Percentiles rank a stretch among this genome's conserved stretches.
Conservation (phyloP, 2,797 vertebrate species). For the Cuculus canorus region DNA sequence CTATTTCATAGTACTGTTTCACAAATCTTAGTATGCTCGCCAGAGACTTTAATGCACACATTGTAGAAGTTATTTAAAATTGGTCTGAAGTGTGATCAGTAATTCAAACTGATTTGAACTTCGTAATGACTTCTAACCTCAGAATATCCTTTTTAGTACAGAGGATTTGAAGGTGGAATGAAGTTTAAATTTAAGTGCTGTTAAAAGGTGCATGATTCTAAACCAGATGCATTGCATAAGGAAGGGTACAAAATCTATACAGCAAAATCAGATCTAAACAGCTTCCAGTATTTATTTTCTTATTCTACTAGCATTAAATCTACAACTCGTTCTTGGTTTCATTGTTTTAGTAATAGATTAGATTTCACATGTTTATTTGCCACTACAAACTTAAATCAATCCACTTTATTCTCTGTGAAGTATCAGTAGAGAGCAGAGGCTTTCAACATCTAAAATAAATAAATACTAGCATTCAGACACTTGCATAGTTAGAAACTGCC, state of each 20-base stretch:
- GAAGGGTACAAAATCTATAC: neutral
- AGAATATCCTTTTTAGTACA: neutral
- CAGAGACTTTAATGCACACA: neutral
- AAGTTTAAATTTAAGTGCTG: slow-evolving; percentile 11
- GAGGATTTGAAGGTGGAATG: slow-evolving; percentile 1
- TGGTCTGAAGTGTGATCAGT: neutral
- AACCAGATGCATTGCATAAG: neutral
- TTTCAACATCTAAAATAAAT: neutral
- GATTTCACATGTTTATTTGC: neutral
- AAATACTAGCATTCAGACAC: neutral
- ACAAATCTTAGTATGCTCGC: neutral
- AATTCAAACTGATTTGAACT: slow-evolving; percentile 14
- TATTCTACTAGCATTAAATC: neutral
- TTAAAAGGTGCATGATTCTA: neutral
- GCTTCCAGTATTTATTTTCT: neutral
- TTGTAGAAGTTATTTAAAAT: neutral
- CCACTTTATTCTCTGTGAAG: neutral
- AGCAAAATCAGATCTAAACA: slow-evolving; percentile 1
- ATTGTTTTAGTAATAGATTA: neutral
- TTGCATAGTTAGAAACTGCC: neutral
- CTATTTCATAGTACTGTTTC: neutral
- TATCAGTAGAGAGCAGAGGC: neutral
- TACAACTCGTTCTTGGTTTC: neutral
- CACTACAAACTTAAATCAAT: neutral
- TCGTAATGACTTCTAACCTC: neutral